Base-by-base conservation (phyloP, 2,797 vertebrate genomes). In the Corythornis leucogaster region DNA sequence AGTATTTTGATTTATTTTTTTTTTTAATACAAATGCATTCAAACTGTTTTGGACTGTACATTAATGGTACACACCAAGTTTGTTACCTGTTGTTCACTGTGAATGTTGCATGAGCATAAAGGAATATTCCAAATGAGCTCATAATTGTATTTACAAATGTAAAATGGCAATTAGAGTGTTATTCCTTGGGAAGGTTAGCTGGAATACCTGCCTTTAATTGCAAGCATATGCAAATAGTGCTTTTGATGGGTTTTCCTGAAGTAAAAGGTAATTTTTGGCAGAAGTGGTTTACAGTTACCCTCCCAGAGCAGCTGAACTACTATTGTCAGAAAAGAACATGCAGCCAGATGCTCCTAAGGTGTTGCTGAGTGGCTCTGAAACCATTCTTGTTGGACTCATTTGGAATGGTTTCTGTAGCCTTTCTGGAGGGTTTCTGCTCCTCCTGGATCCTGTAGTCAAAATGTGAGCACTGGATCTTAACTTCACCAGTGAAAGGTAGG, bases 301-400 rank as follows among this genome's bases (percentile, higher is more conserved):
- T 54, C 53, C 30, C 53, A 54, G 30, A 54, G 53, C 18, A 54
- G 10, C 26, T 67, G 42, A 70, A 57, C n/a, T 38, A 12, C 12
- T 33, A 1, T 20, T 13, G 2, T 6, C n/a, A 31, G n/a, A 40
- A 8, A n/a, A 45, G n/a, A 6, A 8, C 2, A 8, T 12, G 30
- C 24, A 26, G 33, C 4, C 12, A 33, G 20, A 15, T 17, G 62
- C 28, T 68, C 0, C 0, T 17, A 2, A 15, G 59, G 7, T 2
- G 2, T 5, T 82, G 51, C 59, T 76, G 35, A 35, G 19, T 73
- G 59, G 9, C 28, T 40, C 64, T 61, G 59, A 68, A 53, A 28
- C 31, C 8, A 6, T 22, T 40, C 21, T 1, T 2, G 15, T 33
- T 22, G 40, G 43, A 35, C 18, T 62, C 6, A 0, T 35, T 51